Evolutionary conservation across 2,888 invertebrate genomes (phyloP).

Genomic region (Sisyra nigra): DNA sequence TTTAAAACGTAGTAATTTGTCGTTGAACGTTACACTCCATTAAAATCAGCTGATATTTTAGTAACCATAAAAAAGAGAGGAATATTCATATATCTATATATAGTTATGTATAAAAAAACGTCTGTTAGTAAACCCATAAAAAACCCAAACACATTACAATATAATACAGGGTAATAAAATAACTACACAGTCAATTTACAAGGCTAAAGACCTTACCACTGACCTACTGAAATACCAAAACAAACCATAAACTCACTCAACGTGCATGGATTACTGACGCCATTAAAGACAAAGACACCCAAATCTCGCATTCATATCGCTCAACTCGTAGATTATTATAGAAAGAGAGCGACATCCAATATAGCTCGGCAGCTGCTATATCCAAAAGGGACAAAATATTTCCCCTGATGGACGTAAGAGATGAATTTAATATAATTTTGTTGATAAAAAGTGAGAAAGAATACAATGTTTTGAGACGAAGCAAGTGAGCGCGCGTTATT

Average conservation of each 20-base stretch:
- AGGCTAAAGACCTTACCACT: slow-evolving; percentile 16
- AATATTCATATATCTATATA: slow-evolving; percentile 2
- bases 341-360: neutral
- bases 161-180: slow-evolving; percentile 12
- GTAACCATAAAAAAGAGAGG: neutral
- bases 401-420: neutral
- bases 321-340: neutral
- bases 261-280: slow-evolving; percentile 12
- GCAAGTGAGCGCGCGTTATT: neutral
- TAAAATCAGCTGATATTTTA: slow-evolving; percentile 7
- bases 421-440: neutral
- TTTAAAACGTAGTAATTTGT: slow-evolving; percentile 1
- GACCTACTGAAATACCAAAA: slow-evolving; percentile 21
- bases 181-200: slow-evolving; percentile 7
- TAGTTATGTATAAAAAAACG: neutral
- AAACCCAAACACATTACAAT: neutral
- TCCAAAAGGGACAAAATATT: neutral
- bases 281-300: slow-evolving; percentile 10
- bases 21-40: slow-evolving; percentile 3
- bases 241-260: slow-evolving; percentile 21
- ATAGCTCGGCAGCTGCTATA: neutral
- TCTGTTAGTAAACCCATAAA: too few relatives aligned
- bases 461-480: slow-evolving; percentile 1
- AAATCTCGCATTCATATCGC: neutral
- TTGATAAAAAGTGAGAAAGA: slow-evolving; percentile 2